Evolutionary conservation across 1,140 invertebrate species (phyloP), one percentile per base, ranked within the genome.

Genomic region (Solenopsis fugax): DNA sequence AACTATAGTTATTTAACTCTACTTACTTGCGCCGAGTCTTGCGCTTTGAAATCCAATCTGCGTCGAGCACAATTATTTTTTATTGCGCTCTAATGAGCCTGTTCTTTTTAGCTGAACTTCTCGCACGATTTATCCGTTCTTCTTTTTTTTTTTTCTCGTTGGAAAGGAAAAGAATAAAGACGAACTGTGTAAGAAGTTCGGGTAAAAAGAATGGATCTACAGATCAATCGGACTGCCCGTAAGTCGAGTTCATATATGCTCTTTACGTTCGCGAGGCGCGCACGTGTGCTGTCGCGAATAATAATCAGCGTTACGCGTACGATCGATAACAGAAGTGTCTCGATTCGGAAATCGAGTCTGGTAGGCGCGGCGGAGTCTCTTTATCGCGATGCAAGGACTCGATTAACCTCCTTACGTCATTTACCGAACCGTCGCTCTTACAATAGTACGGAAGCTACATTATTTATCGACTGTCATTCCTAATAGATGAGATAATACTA

Each of bases 371-470:
- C 24, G 41, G 41, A 34, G 80, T 50, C 56, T 84, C 56, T 72
- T 75, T 84, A 84, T 84, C 80, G 80, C 80, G 80, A 84, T 84
- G 54, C 69, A 54, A 84, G 54, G 80, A 84, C 54, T 84, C 80
- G 80, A 84, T 84, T 84, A 84, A 84, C 80, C 80, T 84, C 80
- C 54, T 84, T 84, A 84, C 69, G 80, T 84, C 80, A 73, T 82
- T 82, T 60, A 58, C 56, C 24, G 69, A 72, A 84, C 54, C 72
- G 67, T 62, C 54, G 80, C 67, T 69, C 54, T 84, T 60, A 75
- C 80, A 84, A 84, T 84, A 84, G 80, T 48, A 84, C 21, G 29
- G 5, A 6, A n/a, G 69, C 69, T 60, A 29, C 29, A 75, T 84
- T 84, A 84, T 84, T 84, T 84, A 84, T 84, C 80, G 56, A 13